Evolutionary conservation across 2,113 vertebrate species (phyloP), one percentile per base, ranked within the genome.

Genomic region (Cyprinodon brontotheroides): DNA sequence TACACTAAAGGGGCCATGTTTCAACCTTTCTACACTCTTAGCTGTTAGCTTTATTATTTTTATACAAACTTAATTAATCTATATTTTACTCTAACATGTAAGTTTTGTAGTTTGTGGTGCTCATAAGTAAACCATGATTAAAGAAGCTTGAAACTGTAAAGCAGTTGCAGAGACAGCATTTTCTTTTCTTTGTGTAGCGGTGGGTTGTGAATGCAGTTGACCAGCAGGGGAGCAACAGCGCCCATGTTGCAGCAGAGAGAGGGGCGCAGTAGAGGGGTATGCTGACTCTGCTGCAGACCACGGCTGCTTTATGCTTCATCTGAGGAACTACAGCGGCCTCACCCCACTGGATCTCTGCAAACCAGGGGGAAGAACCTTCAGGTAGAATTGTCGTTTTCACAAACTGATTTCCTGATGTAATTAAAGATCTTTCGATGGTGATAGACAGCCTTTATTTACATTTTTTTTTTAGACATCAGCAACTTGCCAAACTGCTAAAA

Each of bases 161-260:
- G 50, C 50, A 57, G 17, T 57, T 20, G 3, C 50, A 57, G 7
- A 57, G 14, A 57, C n/a, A 20, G 8, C n/a, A 20, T 14, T 14
- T 20, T 14, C 0, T 64, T 20, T 60, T 85, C 1, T 78, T n/a
- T 70, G 80, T 39, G 36, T 83, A 95, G 95, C 88, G 95, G 77
- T 95, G 95, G 87, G 68, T 65, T 50, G 90, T 87, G 45, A 89
- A 93, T 11, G 90, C 92, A 45, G 82, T 87, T 57, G 95, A 95
- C 91, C 91, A 93, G 66, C 86, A 93, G n/a, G 91, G 94, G 95
- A 22, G 91, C 87, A 22, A 94, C 94, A 29, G 91, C 94, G 13
- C 86, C 72, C 95, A 95, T 1, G 87, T 95, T 12, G 94, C 94
- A 68, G 93, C 94, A n/a, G n/a, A 78, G 94, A 95, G 78, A 86